Percentiles rank a stretch among this genome's conserved stretches.
These are phyloP conservation scores for Platanista minor DNA, from an alignment of 2,113 vertebrate genomes.

Conservation along the genomic window DNA sequence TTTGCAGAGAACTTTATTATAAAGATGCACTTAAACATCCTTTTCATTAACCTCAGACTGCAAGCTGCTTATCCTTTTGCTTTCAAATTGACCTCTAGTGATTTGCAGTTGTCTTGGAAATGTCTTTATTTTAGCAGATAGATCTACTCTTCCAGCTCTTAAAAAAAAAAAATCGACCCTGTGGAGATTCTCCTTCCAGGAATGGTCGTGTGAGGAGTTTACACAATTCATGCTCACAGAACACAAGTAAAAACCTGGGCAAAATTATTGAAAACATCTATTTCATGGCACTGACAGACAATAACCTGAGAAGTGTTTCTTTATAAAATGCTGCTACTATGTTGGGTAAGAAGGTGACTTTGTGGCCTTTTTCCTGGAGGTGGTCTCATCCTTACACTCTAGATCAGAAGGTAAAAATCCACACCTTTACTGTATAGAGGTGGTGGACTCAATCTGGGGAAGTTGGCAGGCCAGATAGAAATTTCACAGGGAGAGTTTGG, in stretches of 20 bases:
- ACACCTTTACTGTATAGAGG: neutral
- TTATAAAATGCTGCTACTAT: neutral
- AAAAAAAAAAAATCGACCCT: neutral
- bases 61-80: neutral
- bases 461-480: neutral
- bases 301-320: neutral
- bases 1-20: neutral
- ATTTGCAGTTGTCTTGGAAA: constrained; percentile 6
- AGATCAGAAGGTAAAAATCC: neutral
- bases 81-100: constrained; percentile 21
- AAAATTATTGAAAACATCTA: neutral
- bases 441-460: neutral
- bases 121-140: neutral
- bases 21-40: neutral
- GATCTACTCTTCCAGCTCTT: neutral
- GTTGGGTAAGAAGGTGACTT: neutral
- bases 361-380: neutral
- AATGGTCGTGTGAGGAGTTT: neutral
- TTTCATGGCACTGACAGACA: neutral
- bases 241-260: neutral
- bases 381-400: neutral
- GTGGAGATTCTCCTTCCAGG: neutral
- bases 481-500: neutral
- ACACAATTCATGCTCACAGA: neutral
- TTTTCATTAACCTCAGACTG: constrained; percentile 31